Base-by-base conservation (phyloP, 2,888 invertebrate genomes). In the Nephrotoma appendiculata region DNA sequence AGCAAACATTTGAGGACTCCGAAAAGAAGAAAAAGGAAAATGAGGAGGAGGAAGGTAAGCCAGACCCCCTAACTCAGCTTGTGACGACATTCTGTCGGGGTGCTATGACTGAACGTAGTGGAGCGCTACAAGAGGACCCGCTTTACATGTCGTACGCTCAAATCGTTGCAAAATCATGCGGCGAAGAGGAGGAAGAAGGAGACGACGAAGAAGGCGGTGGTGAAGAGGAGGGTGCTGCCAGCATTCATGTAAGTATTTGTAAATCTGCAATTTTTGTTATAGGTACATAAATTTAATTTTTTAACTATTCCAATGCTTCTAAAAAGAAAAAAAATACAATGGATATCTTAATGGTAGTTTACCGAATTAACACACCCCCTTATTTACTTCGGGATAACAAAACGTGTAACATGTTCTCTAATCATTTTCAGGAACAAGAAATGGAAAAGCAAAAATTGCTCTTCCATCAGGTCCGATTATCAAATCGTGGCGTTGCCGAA, bases 61-160 rank as follows among this genome's bases (percentile, higher is more conserved):
- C 99, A 0, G 99, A 99, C 92, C 98, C 99, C 0, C 93, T 99
- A 83, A 97, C 96, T 0, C 99, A 99, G 91, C 93, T 99, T 87
- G 98, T 99, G 6, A 98, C 98, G n/a, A 99, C 99, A 0, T 99
- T 99, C 94, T 99, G 98, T 90, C 94, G 99, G 42, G 98, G 99
- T 0, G 99, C 99, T 5, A 99, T 99, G 95, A 99, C 98, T 11
- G 99, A 99, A 91, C 94, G 98, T 86, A 98, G 97, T 84, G 98
- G 97, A 0, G 97, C 97, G 52, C 92, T 97, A 86, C 95, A 96
- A 91, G 99, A 98, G 90, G 99, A 99, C 92, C 94, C 95, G 0
- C 93, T 99, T 5, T 99, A 99, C 92, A 98, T 99, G 96, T 96
- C 98, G 1, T 99, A 99, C 91, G 99, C 99, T 0, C 96, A 97